Percentiles rank a stretch among this genome's conserved stretches.
These are phyloP conservation scores for Oscheius sp. DNA, from an alignment of 2,888 invertebrate species.

Conservation along the genomic window DNA sequence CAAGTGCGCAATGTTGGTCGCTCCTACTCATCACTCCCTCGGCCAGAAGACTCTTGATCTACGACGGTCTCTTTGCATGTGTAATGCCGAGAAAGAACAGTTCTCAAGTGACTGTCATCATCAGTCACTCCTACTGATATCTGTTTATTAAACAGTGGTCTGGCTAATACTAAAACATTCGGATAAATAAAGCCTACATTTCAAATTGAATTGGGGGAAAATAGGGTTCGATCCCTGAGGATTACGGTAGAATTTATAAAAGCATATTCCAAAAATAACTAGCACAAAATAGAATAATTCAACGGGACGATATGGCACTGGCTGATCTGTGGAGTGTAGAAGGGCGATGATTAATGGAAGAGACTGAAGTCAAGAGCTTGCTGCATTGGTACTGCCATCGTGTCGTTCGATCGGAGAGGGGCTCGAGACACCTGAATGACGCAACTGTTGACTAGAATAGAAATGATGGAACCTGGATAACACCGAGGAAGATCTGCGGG, in stretches of 20 bases:
- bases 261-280: neutral
- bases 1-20: neutral
- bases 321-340: neutral
- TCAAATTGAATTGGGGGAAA: too few species aligned
- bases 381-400: constrained; percentile 1
- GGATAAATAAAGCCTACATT: too few species aligned
- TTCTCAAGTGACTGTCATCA: neutral
- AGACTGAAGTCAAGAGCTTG: constrained; percentile 25
- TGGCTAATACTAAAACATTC: too few species aligned
- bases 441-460: neutral
- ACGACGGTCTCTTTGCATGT: neutral
- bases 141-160: too few species aligned
- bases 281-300: neutral
- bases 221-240: neutral
- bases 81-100: too few species aligned
- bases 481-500: constrained; percentile 16
- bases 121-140: neutral
- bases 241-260: neutral
- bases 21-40: neutral
- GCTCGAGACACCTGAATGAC: constrained; percentile 4
- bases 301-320: constrained; percentile 20
- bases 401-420: constrained; percentile 38
- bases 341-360: constrained; percentile 7
- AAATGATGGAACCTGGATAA: constrained; percentile 17
- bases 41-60: neutral